Evolutionary conservation across 2,888 invertebrate species (phyloP), one percentile per base, ranked within the genome.

Genomic region (Leistus spinibarbis): DNA sequence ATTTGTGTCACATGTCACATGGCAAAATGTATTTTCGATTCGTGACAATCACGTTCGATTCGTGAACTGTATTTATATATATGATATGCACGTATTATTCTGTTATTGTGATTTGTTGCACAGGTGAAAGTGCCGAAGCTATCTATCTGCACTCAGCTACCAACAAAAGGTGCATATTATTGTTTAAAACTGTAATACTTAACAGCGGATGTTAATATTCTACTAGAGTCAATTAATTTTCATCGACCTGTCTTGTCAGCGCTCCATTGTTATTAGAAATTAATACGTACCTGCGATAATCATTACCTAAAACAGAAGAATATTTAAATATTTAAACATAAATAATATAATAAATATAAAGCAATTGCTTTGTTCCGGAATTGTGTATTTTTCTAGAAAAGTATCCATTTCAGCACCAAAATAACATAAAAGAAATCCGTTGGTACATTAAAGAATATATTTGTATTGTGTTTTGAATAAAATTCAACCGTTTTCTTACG

Each of bases 401-500:
- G 40, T 40, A 40, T 40, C 7, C 7, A 40, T 40, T 5, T 1
- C 40, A 40, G 7, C 40, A 40, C 40, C 57, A 20, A 57, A 57
- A n/a, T 57, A 16, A 57, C 9, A 60, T 22, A 20, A 60, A 19
- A 60, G 22, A 60, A 20, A 19, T 17, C 60, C 60, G 17, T 60
- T 17, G 17, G 16, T 57, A 17, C 57, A 17, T 57, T 57, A 57
- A 9, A 60, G 13, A 60, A 60, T 60, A 20, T 19, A 17, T 60
- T 54, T 20, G 22, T 60, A 60, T 60, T 20, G 60, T 60, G 20
- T 60, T 19, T 22, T 3, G 4, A 22, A 19, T 20, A 60, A 1
- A 60, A 20, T n/a, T 60, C 60, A 60, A 60, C 60, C 60, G 60
- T 60, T 60, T 60, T 60, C 22, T 22, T 60, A 19, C 10, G 40